phyloP scores from a whole-genome alignment of 2,888 invertebrate species.

The Proisotoma minuta region DNA sequence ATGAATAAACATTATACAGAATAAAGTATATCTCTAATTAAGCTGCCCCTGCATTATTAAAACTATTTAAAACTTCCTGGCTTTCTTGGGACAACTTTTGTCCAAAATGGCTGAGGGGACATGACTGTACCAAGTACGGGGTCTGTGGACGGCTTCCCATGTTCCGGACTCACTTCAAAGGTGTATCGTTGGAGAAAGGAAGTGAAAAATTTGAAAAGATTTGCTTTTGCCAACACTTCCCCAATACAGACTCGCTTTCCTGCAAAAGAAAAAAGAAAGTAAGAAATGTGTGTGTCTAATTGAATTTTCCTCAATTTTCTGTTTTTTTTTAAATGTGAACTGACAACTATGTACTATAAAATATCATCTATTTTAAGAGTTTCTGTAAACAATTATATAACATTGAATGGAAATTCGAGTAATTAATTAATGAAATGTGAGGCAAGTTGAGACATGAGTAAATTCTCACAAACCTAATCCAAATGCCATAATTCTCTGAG shows the following conservation, averaged over 20 bases:
- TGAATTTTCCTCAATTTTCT: too few species aligned
- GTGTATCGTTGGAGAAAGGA: slow-evolving; percentile 40
- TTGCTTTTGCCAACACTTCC: slow-evolving; percentile 40
- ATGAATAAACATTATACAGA: slow-evolving; percentile 7
- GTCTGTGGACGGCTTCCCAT: slow-evolving; percentile 33
- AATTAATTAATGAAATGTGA: not conserved
- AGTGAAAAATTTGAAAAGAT: slow-evolving; percentile 41
- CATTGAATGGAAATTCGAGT: not conserved
- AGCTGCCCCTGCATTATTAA: not conserved
- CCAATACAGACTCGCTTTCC: slow-evolving; percentile 38
- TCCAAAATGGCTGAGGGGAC: slow-evolving; percentile 33
- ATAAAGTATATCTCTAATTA: not conserved
- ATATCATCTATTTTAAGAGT: too few species aligned
- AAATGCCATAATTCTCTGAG: slow-evolving; percentile 40
- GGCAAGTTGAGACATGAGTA: not conserved
- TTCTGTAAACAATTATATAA: not conserved
- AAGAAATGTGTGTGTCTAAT: too few species aligned
- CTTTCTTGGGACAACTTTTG: slow-evolving; percentile 25
- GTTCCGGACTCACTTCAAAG: slow-evolving; percentile 28
- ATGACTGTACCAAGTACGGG: slow-evolving; percentile 35
- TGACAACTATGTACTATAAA: too few species aligned
- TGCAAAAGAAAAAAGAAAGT: slow-evolving; percentile 2
- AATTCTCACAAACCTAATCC: slow-evolving; percentile 27
- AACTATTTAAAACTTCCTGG: slow-evolving; percentile 9
- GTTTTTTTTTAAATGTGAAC: too few species aligned